A percentile compares a stretch with the other conserved stretches of the same genome.
phyloP scores from a whole-genome alignment of 2,888 invertebrate genomes.

The Alitta virens region DNA sequence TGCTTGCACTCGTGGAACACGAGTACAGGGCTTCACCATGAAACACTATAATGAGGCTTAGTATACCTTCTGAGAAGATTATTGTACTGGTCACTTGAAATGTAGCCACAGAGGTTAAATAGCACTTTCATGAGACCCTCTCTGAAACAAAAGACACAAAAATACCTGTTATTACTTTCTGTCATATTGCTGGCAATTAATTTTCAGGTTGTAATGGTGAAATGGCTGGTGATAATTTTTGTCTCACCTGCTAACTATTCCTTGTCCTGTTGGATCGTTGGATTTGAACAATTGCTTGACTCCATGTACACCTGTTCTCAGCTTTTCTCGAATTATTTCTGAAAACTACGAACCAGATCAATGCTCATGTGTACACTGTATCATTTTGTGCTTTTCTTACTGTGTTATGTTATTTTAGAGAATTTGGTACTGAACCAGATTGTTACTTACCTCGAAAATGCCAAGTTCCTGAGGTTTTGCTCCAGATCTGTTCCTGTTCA shows the following conservation, averaged over 20 bases:
- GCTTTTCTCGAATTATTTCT: slow-evolving; percentile 37
- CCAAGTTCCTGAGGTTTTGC: too few relatives aligned
- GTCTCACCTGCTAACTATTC: slow-evolving; percentile 39
- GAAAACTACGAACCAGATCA: slow-evolving; percentile 32
- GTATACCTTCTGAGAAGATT: slow-evolving; percentile 40
- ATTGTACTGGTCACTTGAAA: slow-evolving; percentile 37
- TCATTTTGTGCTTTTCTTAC: too few relatives aligned
- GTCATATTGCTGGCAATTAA: background rate
- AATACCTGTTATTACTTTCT: background rate
- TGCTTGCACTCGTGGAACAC: too few relatives aligned
- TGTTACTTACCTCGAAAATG: too few relatives aligned
- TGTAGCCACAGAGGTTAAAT: slow-evolving; percentile 39
- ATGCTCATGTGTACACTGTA: too few relatives aligned
- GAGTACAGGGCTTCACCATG: too few relatives aligned
- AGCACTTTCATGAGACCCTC: slow-evolving; percentile 39
- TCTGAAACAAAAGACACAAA: slow-evolving; percentile 25
- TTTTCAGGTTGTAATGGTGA: background rate
- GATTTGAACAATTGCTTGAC: slow-evolving; percentile 42
- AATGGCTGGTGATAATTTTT: background rate
- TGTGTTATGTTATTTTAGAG: too few relatives aligned
- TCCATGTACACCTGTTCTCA: slow-evolving; percentile 39
- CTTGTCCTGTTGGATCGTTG: slow-evolving; percentile 44
- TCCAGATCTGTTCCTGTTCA: too few relatives aligned
- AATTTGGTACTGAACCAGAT: too few relatives aligned
- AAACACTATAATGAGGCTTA: too few relatives aligned